A percentile compares a stretch with the other conserved stretches of the same genome.
Evolutionary conservation across 1,140 invertebrate species (phyloP).

Genomic region (Episyrphus balteatus): DNA sequence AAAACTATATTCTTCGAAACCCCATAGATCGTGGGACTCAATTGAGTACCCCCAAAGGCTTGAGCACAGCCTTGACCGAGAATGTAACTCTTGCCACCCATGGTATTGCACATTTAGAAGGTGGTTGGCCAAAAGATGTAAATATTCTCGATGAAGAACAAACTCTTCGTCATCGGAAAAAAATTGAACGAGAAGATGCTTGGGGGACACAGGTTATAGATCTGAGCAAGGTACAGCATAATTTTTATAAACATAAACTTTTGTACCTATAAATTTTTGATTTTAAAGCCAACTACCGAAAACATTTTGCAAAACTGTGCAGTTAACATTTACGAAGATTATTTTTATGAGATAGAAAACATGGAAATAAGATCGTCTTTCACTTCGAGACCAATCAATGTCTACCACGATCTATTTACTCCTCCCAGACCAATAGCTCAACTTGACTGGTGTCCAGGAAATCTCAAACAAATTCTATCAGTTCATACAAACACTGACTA

Average conservation of each 20-base stretch:
- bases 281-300: constrained; percentile 12
- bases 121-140: constrained; percentile 91
- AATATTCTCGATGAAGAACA: constrained; percentile 79
- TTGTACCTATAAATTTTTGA: neutral
- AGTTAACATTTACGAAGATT: constrained; percentile 80
- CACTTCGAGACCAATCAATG: constrained; percentile 14
- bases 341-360: constrained; percentile 48
- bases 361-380: constrained; percentile 15
- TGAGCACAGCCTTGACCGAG: constrained; percentile 49
- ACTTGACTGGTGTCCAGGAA: constrained; percentile 74
- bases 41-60: constrained; percentile 46
- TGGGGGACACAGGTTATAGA: constrained; percentile 27
- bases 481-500: constrained; percentile 57
- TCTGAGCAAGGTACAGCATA: constrained; percentile 6
- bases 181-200: constrained; percentile 91
- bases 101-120: constrained; percentile 80
- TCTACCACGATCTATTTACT: constrained; percentile 34
- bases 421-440: constrained; percentile 52
- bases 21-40: constrained; percentile 51
- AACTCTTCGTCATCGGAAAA: constrained; percentile 69
- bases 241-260: neutral
- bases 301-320: constrained; percentile 81
- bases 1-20: constrained; percentile 60
- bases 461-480: constrained; percentile 59
- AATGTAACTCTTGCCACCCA: constrained; percentile 38